Evolutionary conservation across 2,797 vertebrate genomes (phyloP), one percentile per base, ranked within the genome.

Genomic region (Sardinella longiceps): DNA sequence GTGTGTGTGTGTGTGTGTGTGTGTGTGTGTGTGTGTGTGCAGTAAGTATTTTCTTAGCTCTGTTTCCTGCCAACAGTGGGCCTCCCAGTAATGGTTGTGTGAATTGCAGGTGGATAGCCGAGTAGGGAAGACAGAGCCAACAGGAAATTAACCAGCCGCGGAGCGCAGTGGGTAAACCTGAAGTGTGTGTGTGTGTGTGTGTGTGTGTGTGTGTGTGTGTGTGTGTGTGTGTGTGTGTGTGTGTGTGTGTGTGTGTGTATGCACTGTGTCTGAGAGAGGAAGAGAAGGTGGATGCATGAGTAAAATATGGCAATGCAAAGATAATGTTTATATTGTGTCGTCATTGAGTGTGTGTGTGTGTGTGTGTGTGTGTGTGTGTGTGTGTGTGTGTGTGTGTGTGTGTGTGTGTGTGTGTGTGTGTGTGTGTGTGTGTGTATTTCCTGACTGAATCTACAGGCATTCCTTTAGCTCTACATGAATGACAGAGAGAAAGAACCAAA

Each of bases 61-160:
- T 74, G 30, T 30, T 15, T 70, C 25, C 63, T 70, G 63, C 33
- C 30, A 30, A 14, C 66, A 39, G 30, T 18, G 66, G 66, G 66
- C 66, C 66, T 37, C 43, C 87, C 30, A 28, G 12, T 80, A 88
- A 81, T 84, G 80, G 53, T 43, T 83, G 5, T 84, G 83, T 89
- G 45, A 86, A 84, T 86, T 74, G 66, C 66, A 74, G 66, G 66
- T 74, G 30, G 66, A 74, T 33, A 74, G 66, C 5, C 3, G 30
- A 74, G 66, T 18, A 14, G 30, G 14, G 20, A 15, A 33, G 30
- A 23, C 14, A 37, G 30, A 74, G 30, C 14, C 30, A 74, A 37
- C 30, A 74, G 66, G 66, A 74, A 74, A 74, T 39, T 30, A 74
- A 28, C 4, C 30, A 37, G 66, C 33, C 6, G 66, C 15, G 66